Base-by-base conservation (phyloP, 2,113 vertebrate species). In the Nannobrachium achirus region DNA sequence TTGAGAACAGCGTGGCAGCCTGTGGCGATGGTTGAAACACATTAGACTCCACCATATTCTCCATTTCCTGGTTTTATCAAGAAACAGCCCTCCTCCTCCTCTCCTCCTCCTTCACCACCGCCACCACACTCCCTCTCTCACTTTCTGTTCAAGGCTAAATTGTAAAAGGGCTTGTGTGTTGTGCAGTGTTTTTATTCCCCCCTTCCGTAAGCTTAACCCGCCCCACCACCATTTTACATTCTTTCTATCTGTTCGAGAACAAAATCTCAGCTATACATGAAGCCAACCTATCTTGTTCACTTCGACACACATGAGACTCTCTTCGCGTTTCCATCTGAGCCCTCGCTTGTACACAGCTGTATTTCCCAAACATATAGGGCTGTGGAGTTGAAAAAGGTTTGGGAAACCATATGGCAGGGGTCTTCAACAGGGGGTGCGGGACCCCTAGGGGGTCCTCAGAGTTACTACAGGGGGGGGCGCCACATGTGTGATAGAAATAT, bases 1-100 rank as follows among this genome's bases (percentile, higher is more conserved):
- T 78, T 38, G 10, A 80, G 71, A 69, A 61, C 25, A 67, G 73
- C 57, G 63, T 57, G 25, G 66, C 59, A 20, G 69, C 77, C 75
- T 41, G 50, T 57, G 71, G 73, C 75, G 25, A 44, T 44, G 60
- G 48, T 71, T 58, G 71, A 78, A 69, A 65, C n/a, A 13, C 53
- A 69, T 59, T 69, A 71, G 16, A 16, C 39, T 16, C 44, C 11
- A 52, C 40, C 59, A 65, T 64, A n/a, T 66, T 73, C 67, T 33
- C 46, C 0, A 11, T 18, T 63, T 69, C 56, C 63, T 71, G 70
- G 25, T 57, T 53, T 14, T n/a, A n/a, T 50, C n/a, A 19, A 53
- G 19, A 53, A 8, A 16, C 11, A 56, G 25, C 25, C 25, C 25
- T 33, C 25, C 25, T 33, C 14, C 8, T 41, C 4, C 0, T 25